Percentiles rank a stretch among this genome's conserved stretches.
phyloP scores from a whole-genome alignment of 2,797 vertebrate genomes.

The Otolemur crassicaudatus region DNA sequence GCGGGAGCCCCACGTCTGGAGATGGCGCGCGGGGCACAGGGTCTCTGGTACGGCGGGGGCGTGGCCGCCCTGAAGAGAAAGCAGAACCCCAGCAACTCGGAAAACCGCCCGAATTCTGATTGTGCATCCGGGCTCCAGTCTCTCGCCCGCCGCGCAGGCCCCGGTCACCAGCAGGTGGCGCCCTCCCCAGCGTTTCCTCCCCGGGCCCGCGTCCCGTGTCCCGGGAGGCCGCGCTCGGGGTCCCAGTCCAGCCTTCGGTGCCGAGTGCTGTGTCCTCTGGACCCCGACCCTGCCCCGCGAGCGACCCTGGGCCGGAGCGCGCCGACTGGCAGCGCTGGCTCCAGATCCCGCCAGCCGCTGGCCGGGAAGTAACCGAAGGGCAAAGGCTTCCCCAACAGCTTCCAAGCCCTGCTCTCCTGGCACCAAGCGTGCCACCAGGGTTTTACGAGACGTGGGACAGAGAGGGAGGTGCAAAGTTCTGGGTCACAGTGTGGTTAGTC shows the following conservation, averaged over 20 bases:
- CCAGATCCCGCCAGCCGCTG: not conserved
- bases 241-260: not conserved
- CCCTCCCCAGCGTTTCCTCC: conserved; percentile 67
- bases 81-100: conserved; percentile 30
- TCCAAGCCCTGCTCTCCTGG: not conserved
- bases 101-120: conserved; percentile 6
- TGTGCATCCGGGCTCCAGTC: not conserved
- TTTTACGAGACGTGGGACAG: not conserved
- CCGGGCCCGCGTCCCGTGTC: not conserved
- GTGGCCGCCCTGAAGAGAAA: not conserved
- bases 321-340: not conserved
- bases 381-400: not conserved
- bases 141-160: not conserved
- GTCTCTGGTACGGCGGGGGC: not conserved
- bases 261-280: not conserved
- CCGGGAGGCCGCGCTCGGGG: not conserved
- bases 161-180: conserved; percentile 80
- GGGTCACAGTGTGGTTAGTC: not conserved
- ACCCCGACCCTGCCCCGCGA: rapidly evolving
- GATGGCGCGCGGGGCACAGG: not conserved
- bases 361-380: not conserved
- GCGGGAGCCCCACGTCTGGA: not conserved
- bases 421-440: no score
- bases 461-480: not conserved
- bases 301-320: not conserved